phyloP scores from a whole-genome alignment of 2,797 vertebrate species.

The Pangasius sanitwongsei region DNA sequence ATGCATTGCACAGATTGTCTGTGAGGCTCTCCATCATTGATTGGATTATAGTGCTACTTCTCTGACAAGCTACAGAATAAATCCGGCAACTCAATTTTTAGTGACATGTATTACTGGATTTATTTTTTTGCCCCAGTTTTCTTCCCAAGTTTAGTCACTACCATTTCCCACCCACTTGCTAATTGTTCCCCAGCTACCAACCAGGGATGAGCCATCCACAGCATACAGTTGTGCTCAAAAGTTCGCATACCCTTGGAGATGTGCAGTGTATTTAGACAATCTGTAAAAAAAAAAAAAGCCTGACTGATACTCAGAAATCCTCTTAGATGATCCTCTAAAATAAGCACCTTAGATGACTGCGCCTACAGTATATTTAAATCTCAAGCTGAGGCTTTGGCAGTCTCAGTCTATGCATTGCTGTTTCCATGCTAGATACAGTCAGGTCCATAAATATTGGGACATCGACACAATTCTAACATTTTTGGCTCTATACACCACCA shows the following conservation, averaged over 20 bases:
- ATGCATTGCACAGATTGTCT: conserved; percentile 14
- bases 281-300: conserved; percentile 21
- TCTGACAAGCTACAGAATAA: conserved; percentile 1
- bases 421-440: neutral
- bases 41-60: neutral
- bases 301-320: neutral
- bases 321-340: neutral
- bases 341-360: neutral
- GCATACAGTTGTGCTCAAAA: too few species aligned
- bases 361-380: neutral
- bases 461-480: too few species aligned
- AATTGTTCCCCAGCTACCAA: neutral
- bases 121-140: neutral
- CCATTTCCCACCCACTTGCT: neutral
- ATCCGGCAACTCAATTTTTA: conserved; percentile 2
- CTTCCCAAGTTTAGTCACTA: neutral
- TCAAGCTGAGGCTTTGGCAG: neutral
- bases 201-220: neutral
- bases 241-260: too few species aligned
- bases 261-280: neutral
- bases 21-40: neutral
- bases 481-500: too few species aligned
- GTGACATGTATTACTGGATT: neutral
- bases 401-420: neutral
- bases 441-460: too few species aligned